Evolutionary conservation across 2,888 invertebrate genomes (phyloP).

Genomic region (Neoscelio sp.): DNA sequence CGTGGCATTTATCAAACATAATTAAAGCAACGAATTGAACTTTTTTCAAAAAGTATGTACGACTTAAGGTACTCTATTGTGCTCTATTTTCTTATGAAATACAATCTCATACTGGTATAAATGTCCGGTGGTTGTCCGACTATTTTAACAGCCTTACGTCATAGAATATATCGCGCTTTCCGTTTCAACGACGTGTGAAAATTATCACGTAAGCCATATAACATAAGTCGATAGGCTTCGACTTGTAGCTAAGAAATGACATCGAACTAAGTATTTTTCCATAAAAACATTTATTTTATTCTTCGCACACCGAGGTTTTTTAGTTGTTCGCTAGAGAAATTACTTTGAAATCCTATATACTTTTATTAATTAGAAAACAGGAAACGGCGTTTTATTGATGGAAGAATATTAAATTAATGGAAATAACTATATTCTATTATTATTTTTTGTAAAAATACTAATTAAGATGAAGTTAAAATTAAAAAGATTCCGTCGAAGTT

Average conservation of each 20-base stretch:
- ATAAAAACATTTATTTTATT: neutral
- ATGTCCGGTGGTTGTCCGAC: constrained; percentile 49
- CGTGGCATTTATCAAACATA: constrained; percentile 11
- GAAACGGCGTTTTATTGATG: too few relatives aligned
- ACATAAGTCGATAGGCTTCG: constrained; percentile 36
- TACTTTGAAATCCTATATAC: too few relatives aligned
- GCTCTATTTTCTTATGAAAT: constrained; percentile 49
- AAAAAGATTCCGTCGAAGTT: too few relatives aligned
- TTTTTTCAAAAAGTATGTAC: neutral
- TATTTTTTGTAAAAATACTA: too few relatives aligned
- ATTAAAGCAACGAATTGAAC: neutral
- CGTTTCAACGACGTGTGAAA: constrained; percentile 61
- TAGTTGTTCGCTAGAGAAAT: too few relatives aligned
- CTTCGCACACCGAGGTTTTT: too few relatives aligned
- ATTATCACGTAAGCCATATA: constrained; percentile 63
- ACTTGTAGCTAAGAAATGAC: neutral
- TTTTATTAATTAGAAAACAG: too few relatives aligned
- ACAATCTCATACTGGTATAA: constrained; percentile 23
- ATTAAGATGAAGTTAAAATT: too few relatives aligned
- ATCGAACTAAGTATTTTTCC: neutral
- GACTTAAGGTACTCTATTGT: constrained; percentile 34
- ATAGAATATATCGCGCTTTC: constrained; percentile 56
- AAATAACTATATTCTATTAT: too few relatives aligned
- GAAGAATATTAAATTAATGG: too few relatives aligned
- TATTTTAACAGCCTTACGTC: constrained; percentile 56